Evolutionary conservation across 2,113 vertebrate species (phyloP), one percentile per base, ranked within the genome.

Genomic region (Macquaria australasica): DNA sequence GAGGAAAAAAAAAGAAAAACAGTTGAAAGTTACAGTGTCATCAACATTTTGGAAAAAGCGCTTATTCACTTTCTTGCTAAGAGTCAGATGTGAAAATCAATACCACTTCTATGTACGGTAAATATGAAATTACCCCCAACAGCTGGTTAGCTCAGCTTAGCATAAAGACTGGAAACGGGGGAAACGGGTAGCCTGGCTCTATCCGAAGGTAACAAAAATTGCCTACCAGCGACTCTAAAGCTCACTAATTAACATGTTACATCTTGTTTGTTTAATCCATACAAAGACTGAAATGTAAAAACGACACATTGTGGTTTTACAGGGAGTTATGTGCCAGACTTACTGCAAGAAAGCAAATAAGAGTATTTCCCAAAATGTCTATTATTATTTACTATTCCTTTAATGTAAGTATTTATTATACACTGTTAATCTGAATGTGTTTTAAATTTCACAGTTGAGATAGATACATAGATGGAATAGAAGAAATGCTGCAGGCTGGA

Each of bases 1-100:
- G 93, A 83, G 93, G 91, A 59, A 82, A 95, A 70, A 95, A 95
- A 56, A 43, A 18, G 51, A 23, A 34, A 23, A 34, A 15, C 45
- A 60, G 31, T 8, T 62, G 16, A 64, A 60, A 45, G 53, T 66
- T 67, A 56, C 28, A 63, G 25, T n/a, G n/a, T 69, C 43, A 41
- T 76, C 4, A 50, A 41, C n/a, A 67, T 31, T 64, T 53, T 58
- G 1, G 9, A 39, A 62, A 2, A 31, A n/a, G 6, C 4, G 5
- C 50, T 43, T 23, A 9, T 25, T 70, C 16, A 55, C n/a, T n/a
- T 56, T n/a, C 8, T 21, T 34, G n/a, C 48, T 3, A 8, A 56
- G 8, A 5, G 25, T 59, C 39, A 21, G 6, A 43, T 53, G n/a
- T 55, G 5, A 77, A 56, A 55, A 37, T 45, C 0, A 0, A 34